Base-by-base conservation (phyloP, 2,797 vertebrate genomes). In the Sphenodon punctatus region DNA sequence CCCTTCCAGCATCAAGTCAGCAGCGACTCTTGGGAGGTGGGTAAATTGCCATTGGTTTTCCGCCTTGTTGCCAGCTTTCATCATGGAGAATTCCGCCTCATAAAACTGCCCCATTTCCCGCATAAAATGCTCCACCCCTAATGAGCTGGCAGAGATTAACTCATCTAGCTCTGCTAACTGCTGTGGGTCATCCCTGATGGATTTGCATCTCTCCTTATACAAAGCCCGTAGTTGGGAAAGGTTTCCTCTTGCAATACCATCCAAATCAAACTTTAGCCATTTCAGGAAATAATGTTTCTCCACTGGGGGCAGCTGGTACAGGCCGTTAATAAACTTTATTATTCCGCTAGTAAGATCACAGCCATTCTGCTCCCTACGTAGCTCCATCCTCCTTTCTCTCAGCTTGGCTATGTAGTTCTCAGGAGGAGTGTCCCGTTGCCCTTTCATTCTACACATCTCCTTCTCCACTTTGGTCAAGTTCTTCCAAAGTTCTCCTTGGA, bases 71-170 rank as follows among this genome's bases (percentile, higher is more conserved):
- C 88, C 88, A 0, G 88, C 88, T 67, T 88, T 93, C 45, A 93
- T 80, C 16, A 96, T 90, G 4, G 87, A 92, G 51, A 93, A 88
- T 43, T 96, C 96, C 0, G 97, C 85, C 82, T 98, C 97, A 49
- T 96, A 97, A 73, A 97, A 87, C 42, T 97, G 92, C 1, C 96
- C 96, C 95, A 97, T 95, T 82, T 98, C 97, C 55, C 96, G 95
- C 60, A 97, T 81, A 75, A 97, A 97, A 84, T 97, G 96, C 66
- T 97, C 97, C 15, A 97, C 93, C 3, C 95, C 96, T 34, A 97
- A 84, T 38, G 73, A 84, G 39, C 71, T 94, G 15, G 88, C 94
- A 64, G 95, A 94, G 19, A 96, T 94, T 1, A 90, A 75, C 60
- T 60, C 88, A 2, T 96, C 94, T 20, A 96, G 72, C 6, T 90